phyloP scores from a whole-genome alignment of 1,140 invertebrate species.

The Sogatella furcifera region DNA sequence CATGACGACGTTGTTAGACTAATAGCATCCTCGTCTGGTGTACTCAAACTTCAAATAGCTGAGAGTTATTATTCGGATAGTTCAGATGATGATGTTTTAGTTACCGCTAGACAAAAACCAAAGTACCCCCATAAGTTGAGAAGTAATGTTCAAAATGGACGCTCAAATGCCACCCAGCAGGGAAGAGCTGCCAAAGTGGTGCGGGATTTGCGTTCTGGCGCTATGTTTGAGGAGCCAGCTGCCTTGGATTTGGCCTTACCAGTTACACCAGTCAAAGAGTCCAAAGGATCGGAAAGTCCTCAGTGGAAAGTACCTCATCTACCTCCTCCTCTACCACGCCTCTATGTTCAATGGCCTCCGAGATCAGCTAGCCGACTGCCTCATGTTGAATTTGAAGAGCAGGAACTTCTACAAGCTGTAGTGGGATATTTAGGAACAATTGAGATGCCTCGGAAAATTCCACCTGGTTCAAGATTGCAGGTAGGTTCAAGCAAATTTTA shows the following conservation, averaged over 20 bases:
- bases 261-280: conserved; percentile 1
- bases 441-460: conserved; percentile 81
- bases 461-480: conserved; percentile 60
- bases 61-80: conserved; percentile 82
- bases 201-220: conserved; percentile 41
- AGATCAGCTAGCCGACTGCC: conserved; percentile 16
- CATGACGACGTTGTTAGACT: conserved; percentile 88
- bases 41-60: conserved; percentile 70
- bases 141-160: conserved; percentile 25
- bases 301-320: conserved; percentile 34
- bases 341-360: conserved; percentile 21
- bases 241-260: conserved; percentile 5
- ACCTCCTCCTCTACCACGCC: conserved; percentile 35
- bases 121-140: conserved; percentile 48
- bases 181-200: conserved; percentile 42
- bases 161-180: conserved; percentile 27
- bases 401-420: conserved; percentile 64
- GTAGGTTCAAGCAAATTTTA: no score
- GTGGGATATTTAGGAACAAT: conserved; percentile 92
- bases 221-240: conserved; percentile 35
- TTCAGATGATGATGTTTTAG: conserved; percentile 57
- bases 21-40: conserved; percentile 72
- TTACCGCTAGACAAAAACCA: conserved; percentile 42
- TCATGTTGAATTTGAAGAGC: conserved; percentile 40
- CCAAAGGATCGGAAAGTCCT: conserved; percentile 1